Base-by-base conservation (phyloP, 1,140 invertebrate genomes). In the Temnothorax nylanderi region DNA sequence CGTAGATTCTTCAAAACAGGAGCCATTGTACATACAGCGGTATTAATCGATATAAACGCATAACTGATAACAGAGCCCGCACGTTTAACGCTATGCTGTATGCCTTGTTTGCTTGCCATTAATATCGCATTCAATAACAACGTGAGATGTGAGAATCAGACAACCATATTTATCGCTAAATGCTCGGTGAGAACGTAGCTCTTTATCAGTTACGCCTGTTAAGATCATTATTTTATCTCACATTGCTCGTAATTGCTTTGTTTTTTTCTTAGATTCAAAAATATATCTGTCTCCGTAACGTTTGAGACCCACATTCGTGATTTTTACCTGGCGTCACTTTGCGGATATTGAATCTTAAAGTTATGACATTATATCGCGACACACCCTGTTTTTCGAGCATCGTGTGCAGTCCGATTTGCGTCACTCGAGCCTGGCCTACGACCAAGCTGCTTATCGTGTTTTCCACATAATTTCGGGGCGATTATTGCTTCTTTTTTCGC, bases 51-150 rank as follows among this genome's bases (percentile, higher is more conserved):
- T 74, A 32, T 26, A 26, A 74, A 56, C 10, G 10, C 21, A 26
- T 37, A 37, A 21, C 44, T 49, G 69, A 84, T 60, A 62, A 74
- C 26, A 13, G n/a, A 37, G 11, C 13, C 21, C 21, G 41, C 34
- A 4, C 2, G 16, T 47, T 82, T 18, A 32, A 44, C 37, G 51
- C 26, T 65, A 37, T n/a, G 34, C 16, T 11, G 34, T 2, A 26
- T n/a, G 32, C 60, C 58, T 75, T 84, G 32, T 75, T 84, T 75
- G 80, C n/a, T 18, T 26, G 51, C 21, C 32, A 10, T 67, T 67
- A 67, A 71, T 54, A 81, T 82, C 65, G 67, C 18, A 2, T 82
- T 72, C 37, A 82, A 82, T 72, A 72, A 82, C 65, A 82, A 72
- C 67, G 54, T 18, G 80, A 64, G 26, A 71, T 21, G 49, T 81